Conservation (phyloP, 1,140 invertebrate genomes). For the Chlorops oryzae region DNA sequence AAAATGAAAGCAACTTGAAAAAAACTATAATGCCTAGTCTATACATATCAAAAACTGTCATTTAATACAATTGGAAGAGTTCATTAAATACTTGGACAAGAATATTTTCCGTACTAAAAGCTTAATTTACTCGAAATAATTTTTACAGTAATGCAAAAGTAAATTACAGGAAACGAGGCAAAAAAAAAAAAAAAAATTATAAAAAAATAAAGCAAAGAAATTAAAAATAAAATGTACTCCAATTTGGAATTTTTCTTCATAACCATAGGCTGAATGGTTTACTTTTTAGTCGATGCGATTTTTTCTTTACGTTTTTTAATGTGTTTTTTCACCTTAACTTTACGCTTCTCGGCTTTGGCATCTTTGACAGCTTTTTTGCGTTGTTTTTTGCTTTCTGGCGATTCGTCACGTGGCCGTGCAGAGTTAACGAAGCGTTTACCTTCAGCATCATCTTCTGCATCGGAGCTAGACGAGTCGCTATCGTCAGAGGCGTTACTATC, state of each 20-base stretch:
- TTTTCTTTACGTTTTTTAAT: conserved; percentile 87
- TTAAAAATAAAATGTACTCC: background rate
- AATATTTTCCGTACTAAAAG: no score
- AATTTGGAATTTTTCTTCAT: background rate
- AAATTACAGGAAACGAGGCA: no score
- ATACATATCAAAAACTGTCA: no score
- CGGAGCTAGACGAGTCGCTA: conserved; percentile 37
- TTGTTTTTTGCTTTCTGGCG: conserved; percentile 75
- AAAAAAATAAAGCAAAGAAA: no score
- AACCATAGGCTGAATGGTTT: no score
- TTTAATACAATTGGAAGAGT: no score
- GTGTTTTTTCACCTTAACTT: conserved; percentile 92
- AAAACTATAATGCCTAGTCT: no score
- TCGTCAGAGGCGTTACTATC: conserved; percentile 50
- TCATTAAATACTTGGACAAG: no score
- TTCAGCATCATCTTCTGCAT: conserved; percentile 49
- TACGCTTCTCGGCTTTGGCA: conserved; percentile 83
- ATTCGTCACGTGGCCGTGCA: conserved; percentile 77
- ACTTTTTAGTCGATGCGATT: conserved; percentile 46
- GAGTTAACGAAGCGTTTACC: conserved; percentile 60
- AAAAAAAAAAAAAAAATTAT: no score
- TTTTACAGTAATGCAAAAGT: no score
- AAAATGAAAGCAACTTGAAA: no score
- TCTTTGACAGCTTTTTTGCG: conserved; percentile 83
- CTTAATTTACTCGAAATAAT: no score